Base-by-base conservation (phyloP, 2,797 vertebrate genomes). In the Miichthys miiuy region DNA sequence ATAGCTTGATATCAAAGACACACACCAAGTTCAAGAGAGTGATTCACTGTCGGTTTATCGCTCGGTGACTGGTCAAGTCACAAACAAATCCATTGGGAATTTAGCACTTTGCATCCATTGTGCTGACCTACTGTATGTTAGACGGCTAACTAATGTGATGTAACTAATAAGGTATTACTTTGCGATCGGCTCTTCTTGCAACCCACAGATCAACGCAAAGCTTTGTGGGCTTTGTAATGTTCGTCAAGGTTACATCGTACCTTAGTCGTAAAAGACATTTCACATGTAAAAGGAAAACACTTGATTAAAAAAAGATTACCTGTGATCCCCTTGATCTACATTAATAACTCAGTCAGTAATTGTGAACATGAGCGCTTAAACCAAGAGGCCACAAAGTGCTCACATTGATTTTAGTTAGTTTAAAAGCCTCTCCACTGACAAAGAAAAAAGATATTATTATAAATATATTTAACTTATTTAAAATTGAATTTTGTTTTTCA, bases 341-440 rank as follows among this genome's bases (percentile, higher is more conserved):
- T 30, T 30, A 1, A 55, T 48, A 30, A 25, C 58, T 56, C 18
- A 42, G 42, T 47, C 68, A 55, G 14, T 46, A 34, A 55, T 47
- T 64, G 41, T 50, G 23, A 68, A 74, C 14, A 18, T 13, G 17
- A 48, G 17, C 38, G 61, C 34, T 27, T 11, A 25, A 57, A 74
- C 44, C 62, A 50, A 50, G 0, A 58, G 10, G 46, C n/a, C 46
- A 30, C 17, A 18, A 21, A 65, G 21, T 12, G 18, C 30, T 30
- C 30, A 30, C 30, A 30, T 14, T 23, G 16, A 10, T 41, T 41
- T 48, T 10, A 38, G 30, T 23, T n/a, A 1, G 9, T 25, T 38
- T 46, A 12, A 11, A 72, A 63, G 18, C 38, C 18, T 27, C 57
- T 72, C 34, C 17, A n/a, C 47, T 27, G 47, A 16, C 3, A 18